Evolutionary conservation across 2,888 invertebrate genomes (phyloP), one percentile per base, ranked within the genome.

Genomic region (Catocala nupta): DNA sequence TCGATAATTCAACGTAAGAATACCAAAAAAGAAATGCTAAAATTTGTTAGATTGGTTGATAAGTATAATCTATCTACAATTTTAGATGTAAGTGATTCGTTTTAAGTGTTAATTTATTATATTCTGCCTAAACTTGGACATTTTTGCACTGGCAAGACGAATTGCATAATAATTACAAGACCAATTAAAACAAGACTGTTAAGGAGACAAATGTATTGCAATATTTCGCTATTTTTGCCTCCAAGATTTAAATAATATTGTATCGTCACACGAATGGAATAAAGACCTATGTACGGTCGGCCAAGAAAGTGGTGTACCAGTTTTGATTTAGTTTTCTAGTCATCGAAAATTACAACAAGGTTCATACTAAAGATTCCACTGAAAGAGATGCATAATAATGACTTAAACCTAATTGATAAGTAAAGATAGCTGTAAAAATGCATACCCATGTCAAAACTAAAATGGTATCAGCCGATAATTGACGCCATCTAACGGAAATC

Each of bases 151-250:
- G 52, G 50, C 49, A 57, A 47, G 47, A 45, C 47, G 6, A 47
- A 45, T 39, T 48, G 49, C 42, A 44, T 51, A 54, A 13, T 34
- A 39, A 12, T 63, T 57, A 60, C 61, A 74, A 72, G 68, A 70
- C 66, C 58, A 69, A 75, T 71, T 59, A 60, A 70, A 73, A 75
- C 45, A 75, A 78, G 75, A 55, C 63, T 72, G 67, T 63, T 72
- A 70, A 71, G 13, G 50, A 55, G 44, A 54, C 11, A 11, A 51
- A 33, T 48, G 10, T 51, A 49, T 44, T 53, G 12, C 47, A 49
- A 51, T 59, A 49, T 9, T 54, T 63, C 59, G 25, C 13, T 12
- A 59, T 55, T 44, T 59, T 69, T 65, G 69, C 55, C 63, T n/a
- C 47, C 36, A n/a, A 7, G 12, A 16, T 25, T 25, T 8, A 36